A percentile compares a stretch with the other conserved stretches of the same genome.
These are phyloP conservation scores for Griposia aprilina DNA, from an alignment of 2,888 invertebrate species.

Conservation along the genomic window DNA sequence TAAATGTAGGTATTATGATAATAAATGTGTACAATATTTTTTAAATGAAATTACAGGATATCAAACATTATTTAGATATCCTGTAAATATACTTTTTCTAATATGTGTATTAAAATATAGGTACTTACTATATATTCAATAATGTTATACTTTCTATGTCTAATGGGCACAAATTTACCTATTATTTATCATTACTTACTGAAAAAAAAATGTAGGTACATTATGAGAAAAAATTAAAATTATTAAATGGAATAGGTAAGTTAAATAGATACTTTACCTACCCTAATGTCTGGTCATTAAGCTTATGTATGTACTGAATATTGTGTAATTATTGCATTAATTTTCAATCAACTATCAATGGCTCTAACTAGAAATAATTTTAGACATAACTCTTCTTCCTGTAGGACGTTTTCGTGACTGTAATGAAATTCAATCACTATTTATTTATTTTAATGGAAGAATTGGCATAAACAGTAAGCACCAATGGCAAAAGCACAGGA, in stretches of 20 bases:
- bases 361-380: constrained; percentile 29
- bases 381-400: constrained; percentile 28
- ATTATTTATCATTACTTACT: constrained; percentile 5
- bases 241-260: background rate
- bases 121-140: constrained; percentile 26
- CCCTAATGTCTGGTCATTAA: background rate
- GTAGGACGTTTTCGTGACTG: background rate
- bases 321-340: constrained; percentile 17
- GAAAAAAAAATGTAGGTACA: constrained; percentile 2
- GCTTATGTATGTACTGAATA: constrained; percentile 7
- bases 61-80: constrained; percentile 49
- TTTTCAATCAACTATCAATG: constrained; percentile 24
- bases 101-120: constrained; percentile 33
- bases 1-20: constrained; percentile 46
- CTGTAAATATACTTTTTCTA: constrained; percentile 59
- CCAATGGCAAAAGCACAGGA: constrained; percentile 11
- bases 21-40: constrained; percentile 91
- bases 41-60: constrained; percentile 41
- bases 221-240: constrained; percentile 1
- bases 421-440: background rate
- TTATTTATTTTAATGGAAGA: constrained; percentile 18
- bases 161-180: constrained; percentile 39
- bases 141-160: constrained; percentile 40
- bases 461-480: constrained; percentile 12
- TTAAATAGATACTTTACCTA: constrained; percentile 12